Percentiles rank a stretch among this genome's conserved stretches.
phyloP scores from a whole-genome alignment of 2,888 invertebrate genomes.

The Melinaea menophilus region DNA sequence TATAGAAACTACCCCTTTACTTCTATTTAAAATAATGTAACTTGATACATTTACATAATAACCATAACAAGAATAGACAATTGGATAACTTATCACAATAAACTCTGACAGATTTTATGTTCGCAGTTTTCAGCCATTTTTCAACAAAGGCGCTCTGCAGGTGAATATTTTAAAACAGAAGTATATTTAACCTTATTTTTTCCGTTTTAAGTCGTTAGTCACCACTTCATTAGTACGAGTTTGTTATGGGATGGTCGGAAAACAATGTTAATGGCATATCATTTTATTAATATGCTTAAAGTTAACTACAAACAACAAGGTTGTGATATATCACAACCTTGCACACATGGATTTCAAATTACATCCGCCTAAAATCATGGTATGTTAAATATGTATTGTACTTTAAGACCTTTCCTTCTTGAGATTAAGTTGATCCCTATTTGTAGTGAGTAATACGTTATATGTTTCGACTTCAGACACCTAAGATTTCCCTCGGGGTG shows the following conservation, averaged over 20 bases:
- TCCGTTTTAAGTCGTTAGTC: neutral
- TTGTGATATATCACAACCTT: too few relatives aligned
- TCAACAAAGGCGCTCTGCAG: constrained; percentile 15
- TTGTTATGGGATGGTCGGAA: too few relatives aligned
- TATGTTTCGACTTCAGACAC: constrained; percentile 43
- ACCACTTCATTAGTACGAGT: neutral
- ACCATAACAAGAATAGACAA: constrained; percentile 25
- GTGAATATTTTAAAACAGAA: constrained; percentile 22
- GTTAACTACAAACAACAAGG: too few relatives aligned
- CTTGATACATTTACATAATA: constrained; percentile 8
- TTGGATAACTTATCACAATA: constrained; percentile 34
- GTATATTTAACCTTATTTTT: constrained; percentile 16
- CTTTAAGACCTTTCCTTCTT: constrained; percentile 6
- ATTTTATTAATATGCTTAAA: too few relatives aligned
- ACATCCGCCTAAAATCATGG: too few relatives aligned
- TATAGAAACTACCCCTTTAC: too few relatives aligned
- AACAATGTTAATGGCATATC: too few relatives aligned
- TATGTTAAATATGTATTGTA: neutral
- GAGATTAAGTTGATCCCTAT: constrained; percentile 2
- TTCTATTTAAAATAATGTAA: neutral
- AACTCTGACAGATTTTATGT: constrained; percentile 32
- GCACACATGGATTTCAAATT: too few relatives aligned
- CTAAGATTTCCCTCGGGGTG: constrained; percentile 53
- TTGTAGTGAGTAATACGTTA: constrained; percentile 16
- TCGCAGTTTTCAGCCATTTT: constrained; percentile 31